Evolutionary conservation across 37 sponge, comb jelly and placozoan species (phyloP).

Genomic region (Aplysina aerophoba): DNA sequence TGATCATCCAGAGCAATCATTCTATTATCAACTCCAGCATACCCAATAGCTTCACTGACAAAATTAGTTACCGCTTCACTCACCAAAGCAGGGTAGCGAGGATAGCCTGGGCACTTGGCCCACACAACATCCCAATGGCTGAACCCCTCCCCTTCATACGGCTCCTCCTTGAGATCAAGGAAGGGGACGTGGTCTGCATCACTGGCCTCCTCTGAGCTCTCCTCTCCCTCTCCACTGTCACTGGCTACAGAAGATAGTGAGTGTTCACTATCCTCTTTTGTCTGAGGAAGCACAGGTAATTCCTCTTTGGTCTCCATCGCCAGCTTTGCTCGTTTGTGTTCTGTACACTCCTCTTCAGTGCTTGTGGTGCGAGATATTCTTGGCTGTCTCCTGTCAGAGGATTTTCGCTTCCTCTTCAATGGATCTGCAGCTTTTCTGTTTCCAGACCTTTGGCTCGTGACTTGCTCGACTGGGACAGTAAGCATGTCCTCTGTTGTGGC

Average conservation of each 20-base stretch:
- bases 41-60: too few species aligned
- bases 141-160: conserved; percentile 24
- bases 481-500: conserved; percentile 8
- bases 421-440: neutral
- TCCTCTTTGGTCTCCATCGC: too few species aligned
- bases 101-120: conserved; percentile 98
- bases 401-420: neutral
- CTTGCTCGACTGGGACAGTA: neutral
- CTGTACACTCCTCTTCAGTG: neutral
- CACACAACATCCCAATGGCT: conserved; percentile 88
- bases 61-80: conserved; percentile 35
- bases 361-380: neutral
- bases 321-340: neutral
- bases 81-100: conserved; percentile 97
- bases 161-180: neutral
- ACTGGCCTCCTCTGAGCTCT: neutral
- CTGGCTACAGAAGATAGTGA: neutral
- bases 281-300: neutral
- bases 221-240: too few species aligned
- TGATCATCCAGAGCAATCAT: too few species aligned
- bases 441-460: neutral
- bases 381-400: neutral
- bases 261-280: neutral
- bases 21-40: too few species aligned
- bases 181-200: conserved; percentile 22